phyloP scores from a whole-genome alignment of 2,113 vertebrate genomes.

The Lepisosteus osseus region DNA sequence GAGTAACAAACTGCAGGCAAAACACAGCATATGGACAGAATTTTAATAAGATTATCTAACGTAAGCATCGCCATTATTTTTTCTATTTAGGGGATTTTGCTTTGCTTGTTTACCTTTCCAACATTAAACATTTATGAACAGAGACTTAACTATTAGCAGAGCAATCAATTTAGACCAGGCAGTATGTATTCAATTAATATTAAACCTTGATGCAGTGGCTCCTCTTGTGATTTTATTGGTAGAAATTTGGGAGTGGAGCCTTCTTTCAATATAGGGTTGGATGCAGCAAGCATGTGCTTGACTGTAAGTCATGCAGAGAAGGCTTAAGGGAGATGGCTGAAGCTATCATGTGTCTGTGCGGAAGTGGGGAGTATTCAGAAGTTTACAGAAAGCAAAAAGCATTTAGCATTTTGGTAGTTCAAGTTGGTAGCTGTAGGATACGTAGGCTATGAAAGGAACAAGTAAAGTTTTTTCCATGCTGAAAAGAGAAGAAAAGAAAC shows the following conservation, averaged over 20 bases:
- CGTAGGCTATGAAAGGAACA: too few relatives aligned
- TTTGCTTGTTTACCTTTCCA: constrained; percentile 13
- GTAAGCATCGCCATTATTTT: not conserved
- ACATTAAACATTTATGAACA: constrained; percentile 19
- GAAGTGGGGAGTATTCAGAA: too few relatives aligned
- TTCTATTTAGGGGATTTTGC: constrained; percentile 2
- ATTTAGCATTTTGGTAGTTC: too few relatives aligned
- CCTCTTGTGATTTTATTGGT: not conserved
- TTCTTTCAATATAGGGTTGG: too few relatives aligned
- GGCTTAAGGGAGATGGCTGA: too few relatives aligned
- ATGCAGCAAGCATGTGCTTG: too few relatives aligned
- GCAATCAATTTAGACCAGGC: constrained; percentile 1
- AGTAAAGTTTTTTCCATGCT: too few relatives aligned
- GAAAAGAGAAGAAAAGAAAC: too few relatives aligned
- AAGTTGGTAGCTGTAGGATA: too few relatives aligned
- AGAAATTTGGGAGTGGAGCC: not conserved
- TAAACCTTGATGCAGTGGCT: not conserved
- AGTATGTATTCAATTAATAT: constrained; percentile 20
- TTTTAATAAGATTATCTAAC: constrained; percentile 10
- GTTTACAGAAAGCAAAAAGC: too few relatives aligned
- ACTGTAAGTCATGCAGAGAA: too few relatives aligned
- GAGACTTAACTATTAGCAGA: constrained; percentile 12
- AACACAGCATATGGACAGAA: not conserved
- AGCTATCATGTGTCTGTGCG: too few relatives aligned
- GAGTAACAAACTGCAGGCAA: not conserved